Conservation (phyloP, 2,888 invertebrate genomes). For the Spilarctia lutea region DNA sequence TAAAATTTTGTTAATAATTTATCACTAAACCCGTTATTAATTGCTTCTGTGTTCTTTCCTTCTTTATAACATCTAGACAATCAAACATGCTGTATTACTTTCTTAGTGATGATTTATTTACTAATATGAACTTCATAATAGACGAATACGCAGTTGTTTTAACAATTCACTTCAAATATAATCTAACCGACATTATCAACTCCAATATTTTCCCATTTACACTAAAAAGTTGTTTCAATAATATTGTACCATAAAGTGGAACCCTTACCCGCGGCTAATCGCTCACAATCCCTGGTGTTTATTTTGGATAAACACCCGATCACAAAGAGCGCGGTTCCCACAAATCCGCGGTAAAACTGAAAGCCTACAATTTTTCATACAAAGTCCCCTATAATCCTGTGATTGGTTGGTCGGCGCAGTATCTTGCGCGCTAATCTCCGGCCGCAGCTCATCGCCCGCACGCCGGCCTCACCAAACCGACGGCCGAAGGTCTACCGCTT, state of each 20-base stretch:
- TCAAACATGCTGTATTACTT: background rate
- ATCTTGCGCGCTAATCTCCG: conserved; percentile 19
- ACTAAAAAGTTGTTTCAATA: background rate
- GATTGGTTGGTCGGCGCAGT: conserved; percentile 19
- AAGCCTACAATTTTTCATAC: conserved; percentile 19
- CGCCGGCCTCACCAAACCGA: background rate
- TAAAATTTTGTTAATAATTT: too few species aligned
- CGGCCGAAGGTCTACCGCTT: background rate
- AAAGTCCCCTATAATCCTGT: conserved; percentile 20
- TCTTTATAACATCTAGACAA: background rate
- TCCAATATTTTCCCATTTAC: background rate
- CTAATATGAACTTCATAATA: background rate
- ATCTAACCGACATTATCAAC: background rate
- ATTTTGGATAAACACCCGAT: conserved; percentile 8
- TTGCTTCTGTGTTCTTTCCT: too few species aligned
- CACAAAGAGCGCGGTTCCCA: conserved; percentile 2
- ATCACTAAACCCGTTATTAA: too few species aligned
- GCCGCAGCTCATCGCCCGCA: conserved; percentile 15
- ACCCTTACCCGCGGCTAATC: background rate
- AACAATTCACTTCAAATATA: background rate
- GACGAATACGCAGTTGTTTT: background rate
- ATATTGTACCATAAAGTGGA: background rate
- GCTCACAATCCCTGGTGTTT: background rate
- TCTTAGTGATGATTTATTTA: background rate
- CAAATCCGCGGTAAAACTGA: conserved; percentile 9